phyloP scores from a whole-genome alignment of 2,888 invertebrate genomes.

The Zootermopsis nevadensis region DNA sequence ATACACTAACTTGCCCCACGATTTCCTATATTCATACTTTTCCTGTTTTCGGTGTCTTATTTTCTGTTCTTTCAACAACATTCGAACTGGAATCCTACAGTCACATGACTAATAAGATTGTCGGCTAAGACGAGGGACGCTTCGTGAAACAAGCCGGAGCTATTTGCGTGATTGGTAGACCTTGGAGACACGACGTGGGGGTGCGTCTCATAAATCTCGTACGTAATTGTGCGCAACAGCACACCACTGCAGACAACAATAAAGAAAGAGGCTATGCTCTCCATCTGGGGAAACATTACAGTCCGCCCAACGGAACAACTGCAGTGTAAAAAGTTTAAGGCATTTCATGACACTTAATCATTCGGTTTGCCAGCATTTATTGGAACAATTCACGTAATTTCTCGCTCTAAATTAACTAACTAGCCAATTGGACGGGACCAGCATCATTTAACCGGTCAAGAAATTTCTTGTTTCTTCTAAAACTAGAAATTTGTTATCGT shows the following conservation, averaged over 20 bases:
- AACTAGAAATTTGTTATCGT: too few relatives aligned
- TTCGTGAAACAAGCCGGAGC: not conserved
- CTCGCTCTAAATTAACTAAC: too few relatives aligned
- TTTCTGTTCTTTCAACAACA: not conserved
- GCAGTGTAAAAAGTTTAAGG: not conserved
- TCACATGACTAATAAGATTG: not conserved
- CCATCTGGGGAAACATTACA: not conserved
- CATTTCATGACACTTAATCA: not conserved
- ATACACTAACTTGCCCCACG: too few relatives aligned
- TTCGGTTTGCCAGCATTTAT: too few relatives aligned
- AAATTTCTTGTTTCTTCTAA: too few relatives aligned
- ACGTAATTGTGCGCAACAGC: conserved; percentile 38
- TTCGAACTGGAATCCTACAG: not conserved
- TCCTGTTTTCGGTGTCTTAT: too few relatives aligned
- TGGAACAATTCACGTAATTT: too few relatives aligned
- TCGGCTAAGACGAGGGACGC: not conserved
- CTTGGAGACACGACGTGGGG: not conserved
- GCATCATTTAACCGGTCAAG: too few relatives aligned
- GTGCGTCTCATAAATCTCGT: conserved; percentile 32
- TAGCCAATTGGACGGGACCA: too few relatives aligned
- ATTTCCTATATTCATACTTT: too few relatives aligned
- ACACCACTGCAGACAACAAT: not conserved
- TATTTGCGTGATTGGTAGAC: conserved; percentile 27
- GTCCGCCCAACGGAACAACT: not conserved
- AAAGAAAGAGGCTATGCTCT: not conserved